These are phyloP conservation scores for Mythimna loreyi DNA, from an alignment of 2,888 invertebrate species.

Conservation along the genomic window DNA sequence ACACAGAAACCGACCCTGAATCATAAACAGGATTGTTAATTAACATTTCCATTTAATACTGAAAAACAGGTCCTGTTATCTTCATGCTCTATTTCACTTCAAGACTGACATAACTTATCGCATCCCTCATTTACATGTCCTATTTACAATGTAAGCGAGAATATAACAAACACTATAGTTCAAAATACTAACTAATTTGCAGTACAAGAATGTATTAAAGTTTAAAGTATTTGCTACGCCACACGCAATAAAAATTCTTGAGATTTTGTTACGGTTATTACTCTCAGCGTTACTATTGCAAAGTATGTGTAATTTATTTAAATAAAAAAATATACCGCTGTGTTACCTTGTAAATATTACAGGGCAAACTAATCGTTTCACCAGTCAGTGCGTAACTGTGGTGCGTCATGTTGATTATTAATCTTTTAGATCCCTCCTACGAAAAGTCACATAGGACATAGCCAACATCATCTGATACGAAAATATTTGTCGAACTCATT, in stretches of 20 bases:
- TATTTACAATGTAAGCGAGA: slow-evolving; percentile 43
- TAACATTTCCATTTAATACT: slow-evolving; percentile 9
- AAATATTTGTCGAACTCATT: too few relatives aligned
- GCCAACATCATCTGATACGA: too few relatives aligned
- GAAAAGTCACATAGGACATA: too few relatives aligned
- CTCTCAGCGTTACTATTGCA: slow-evolving; percentile 28
- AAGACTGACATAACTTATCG: slow-evolving; percentile 57
- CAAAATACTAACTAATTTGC: slow-evolving; percentile 27
- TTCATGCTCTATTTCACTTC: slow-evolving; percentile 49
- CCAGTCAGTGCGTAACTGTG: not conserved
- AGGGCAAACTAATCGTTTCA: not conserved
- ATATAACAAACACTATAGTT: slow-evolving; percentile 12
- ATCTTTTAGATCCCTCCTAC: slow-evolving; percentile 9
- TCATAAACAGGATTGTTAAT: slow-evolving; percentile 17
- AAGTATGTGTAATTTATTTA: slow-evolving; percentile 41
- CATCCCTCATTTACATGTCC: slow-evolving; percentile 50
- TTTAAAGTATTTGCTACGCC: slow-evolving; percentile 31
- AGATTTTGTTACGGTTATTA: slow-evolving; percentile 50
- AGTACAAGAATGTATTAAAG: slow-evolving; percentile 32
- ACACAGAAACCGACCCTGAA: slow-evolving; percentile 4
- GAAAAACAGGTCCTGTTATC: slow-evolving; percentile 44
- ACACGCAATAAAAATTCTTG: slow-evolving; percentile 37
- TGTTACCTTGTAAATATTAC: not conserved
- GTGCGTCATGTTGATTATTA: not conserved
- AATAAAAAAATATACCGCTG: slow-evolving; percentile 10